Base-by-base conservation (phyloP, 2,113 vertebrate species). In the Apus apus region DNA sequence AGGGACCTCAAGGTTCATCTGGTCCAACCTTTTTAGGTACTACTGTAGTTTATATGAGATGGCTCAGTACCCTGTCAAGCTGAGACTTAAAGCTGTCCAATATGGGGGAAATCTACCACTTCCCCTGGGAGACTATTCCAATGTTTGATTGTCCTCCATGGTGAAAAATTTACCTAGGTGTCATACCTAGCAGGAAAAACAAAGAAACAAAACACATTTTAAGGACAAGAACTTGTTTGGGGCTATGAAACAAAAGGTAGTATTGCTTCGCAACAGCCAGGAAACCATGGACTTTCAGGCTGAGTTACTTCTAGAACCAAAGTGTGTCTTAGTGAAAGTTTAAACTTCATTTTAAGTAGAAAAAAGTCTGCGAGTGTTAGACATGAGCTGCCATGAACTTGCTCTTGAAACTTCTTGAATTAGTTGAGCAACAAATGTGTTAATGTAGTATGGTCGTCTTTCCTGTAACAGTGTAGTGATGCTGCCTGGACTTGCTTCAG, bases 371-470 rank as follows among this genome's bases (percentile, higher is more conserved):
- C 3, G 8, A 6, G 6, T 26, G 6, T 48, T 77, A 22, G 19
- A 10, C 2, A 0, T 13, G 5, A 58, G 13, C 8, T 72, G 58
- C 40, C 1, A 2, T 16, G 4, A 36, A 19, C 17, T 79, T 43
- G 9, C 1, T 13, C 1, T 32, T 68, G 32, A 18, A 32, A 21
- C 3, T 26, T 50, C 7, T 8, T 8, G 11, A 62, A 19, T 32
- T 26, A 18, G 4, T 56, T 48, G 19, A 45, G 36, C 53, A 23
- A 53, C 0, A 4, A 26, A 9, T 0, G 0, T 10, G 13, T 36
- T 53, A 14, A 14, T 25, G 18, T 65, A 7, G 5, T 15, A 4
- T 0, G 0, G 7, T 9, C 6, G 23, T 20, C 6, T 32, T 75
- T 13, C 3, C 11, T 72, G 6, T 22, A 22, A 11, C 9, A 3